Base-by-base conservation (phyloP, 2,888 invertebrate species). In the Hedya salicella region DNA sequence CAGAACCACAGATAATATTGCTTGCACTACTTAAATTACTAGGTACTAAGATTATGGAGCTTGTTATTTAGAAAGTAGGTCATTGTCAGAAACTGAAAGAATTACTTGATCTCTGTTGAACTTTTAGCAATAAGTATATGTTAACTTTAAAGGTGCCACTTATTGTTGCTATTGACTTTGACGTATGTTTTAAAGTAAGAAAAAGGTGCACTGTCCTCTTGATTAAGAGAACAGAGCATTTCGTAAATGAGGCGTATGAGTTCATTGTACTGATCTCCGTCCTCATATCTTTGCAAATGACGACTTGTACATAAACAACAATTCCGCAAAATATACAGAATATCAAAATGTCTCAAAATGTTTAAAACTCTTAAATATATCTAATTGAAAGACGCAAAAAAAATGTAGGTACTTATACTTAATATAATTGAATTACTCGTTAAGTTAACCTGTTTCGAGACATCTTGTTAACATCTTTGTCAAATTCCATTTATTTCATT, bases 31-130 rank as follows among this genome's bases (percentile, higher is more conserved):
- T 44, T 9, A 48, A 53, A 60, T 40, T 49, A 32, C 25, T 25
- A 25, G 6, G 17, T 44, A 46, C 60, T 48, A 42, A 40, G 25
- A 54, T 49, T 66, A 61, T 40, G 42, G 36, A 17, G 54, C 25
- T 40, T 61, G 30, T 50, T 59, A 52, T 48, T 70, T 84, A 79
- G 83, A 87, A 89, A 88, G 86, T 78, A 68, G 87, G 88, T 87
- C 89, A 88, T 73, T 83, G 87, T 80, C 82, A 78, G 59, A 48
- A 40, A 49, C 36, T 11, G 32, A 50, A 50, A 64, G 57, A 53
- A 56, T 25, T 6, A 21, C 48, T 36, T 40, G 32, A 21, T 42
- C 14, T 56, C 9, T 36, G 16, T 44, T 30, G n/a, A 67, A 49
- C 36, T 48, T 54, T 30, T 46, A 25, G 16, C 17, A 8, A 8